Base-by-base conservation (phyloP, 2,888 invertebrate species). In the Hydropsyche betteni region DNA sequence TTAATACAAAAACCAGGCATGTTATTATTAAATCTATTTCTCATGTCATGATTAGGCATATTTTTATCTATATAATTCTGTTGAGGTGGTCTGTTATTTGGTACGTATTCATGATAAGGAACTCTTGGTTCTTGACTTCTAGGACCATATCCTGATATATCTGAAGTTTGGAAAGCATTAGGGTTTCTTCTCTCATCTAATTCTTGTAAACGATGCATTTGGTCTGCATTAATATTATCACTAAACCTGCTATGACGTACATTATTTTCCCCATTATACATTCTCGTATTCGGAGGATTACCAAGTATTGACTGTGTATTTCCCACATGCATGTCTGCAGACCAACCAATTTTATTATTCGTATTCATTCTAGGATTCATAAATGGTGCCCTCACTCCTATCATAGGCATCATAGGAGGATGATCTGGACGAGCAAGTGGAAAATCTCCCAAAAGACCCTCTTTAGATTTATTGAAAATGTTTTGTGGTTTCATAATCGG, bases 1-100 rank as follows among this genome's bases (percentile, higher is more conserved):
- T 93, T 92, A 2, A 96, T 89, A 82, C 94, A 93, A 69, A 85
- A 83, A 8, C 86, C 84, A 5, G 64, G 14, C 24, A 52, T 58
- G n/a, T 79, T 74, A 10, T 78, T 69, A 10, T 74, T 68, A 12
- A 74, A 74, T n/a, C 61, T 64, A 70, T 77, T 78, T 16, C 79
- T 78, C 2, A 79, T 14, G 0, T 78, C 79, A 16, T 79, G 79
- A 53, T 8, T 80, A 77, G 3, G 82, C 81, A 58, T 81, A 61
- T 8, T 74, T 64, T 52, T 12, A 12, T 52, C 52, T 33, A 34
- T 33, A 53, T 24, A 74, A 44, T 73, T 69, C 2, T 68, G 24
- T 10, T 38, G 68, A 3, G 16, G 38, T 16, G 68, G 68, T n/a
- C 53, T 53, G 38, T 51, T 55, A 55, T 34, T 36, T 24, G 50